Conservation (phyloP, 2,888 invertebrate genomes). For the Muschampia plurimacula region DNA sequence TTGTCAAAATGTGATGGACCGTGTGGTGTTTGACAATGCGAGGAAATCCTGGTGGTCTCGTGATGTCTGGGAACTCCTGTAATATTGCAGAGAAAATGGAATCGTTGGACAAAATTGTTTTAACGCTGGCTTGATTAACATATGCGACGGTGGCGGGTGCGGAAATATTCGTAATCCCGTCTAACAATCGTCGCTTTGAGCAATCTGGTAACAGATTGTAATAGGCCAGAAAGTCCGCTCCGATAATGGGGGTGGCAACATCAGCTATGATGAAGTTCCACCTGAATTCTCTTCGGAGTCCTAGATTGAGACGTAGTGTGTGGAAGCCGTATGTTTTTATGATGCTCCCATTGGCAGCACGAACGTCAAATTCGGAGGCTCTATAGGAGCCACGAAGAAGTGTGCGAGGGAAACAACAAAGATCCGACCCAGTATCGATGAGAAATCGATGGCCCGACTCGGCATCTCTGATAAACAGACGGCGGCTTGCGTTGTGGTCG, state of each 20-base stretch:
- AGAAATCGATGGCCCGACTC: conserved; percentile 31
- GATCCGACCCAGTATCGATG: conserved; percentile 43
- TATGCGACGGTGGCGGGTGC: background rate
- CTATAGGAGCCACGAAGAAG: conserved; percentile 8
- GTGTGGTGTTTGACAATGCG: background rate
- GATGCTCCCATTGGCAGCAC: conserved; percentile 41
- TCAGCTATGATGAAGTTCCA: conserved; percentile 43
- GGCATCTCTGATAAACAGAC: conserved; percentile 38
- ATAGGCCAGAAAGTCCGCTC: conserved; percentile 40
- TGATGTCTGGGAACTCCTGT: conserved; percentile 32
- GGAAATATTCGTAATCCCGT: conserved; percentile 33
- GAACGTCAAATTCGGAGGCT: conserved; percentile 39
- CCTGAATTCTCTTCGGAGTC: conserved; percentile 35
- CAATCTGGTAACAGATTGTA: conserved; percentile 43
- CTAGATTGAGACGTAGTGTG: conserved; percentile 28
- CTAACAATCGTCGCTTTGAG: conserved; percentile 20
- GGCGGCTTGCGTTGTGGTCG: conserved; percentile 29
- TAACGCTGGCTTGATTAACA: background rate
- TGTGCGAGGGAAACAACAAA: conserved; percentile 35
- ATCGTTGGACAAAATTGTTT: background rate
- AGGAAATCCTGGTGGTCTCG: conserved; percentile 24
- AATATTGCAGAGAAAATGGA: conserved; percentile 1
- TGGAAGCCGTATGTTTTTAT: conserved; percentile 40
- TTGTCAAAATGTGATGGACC: background rate
- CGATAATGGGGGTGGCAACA: conserved; percentile 40